Evolutionary conservation across 2,113 vertebrate genomes (phyloP).

Genomic region (Physeter macrocephalus): DNA sequence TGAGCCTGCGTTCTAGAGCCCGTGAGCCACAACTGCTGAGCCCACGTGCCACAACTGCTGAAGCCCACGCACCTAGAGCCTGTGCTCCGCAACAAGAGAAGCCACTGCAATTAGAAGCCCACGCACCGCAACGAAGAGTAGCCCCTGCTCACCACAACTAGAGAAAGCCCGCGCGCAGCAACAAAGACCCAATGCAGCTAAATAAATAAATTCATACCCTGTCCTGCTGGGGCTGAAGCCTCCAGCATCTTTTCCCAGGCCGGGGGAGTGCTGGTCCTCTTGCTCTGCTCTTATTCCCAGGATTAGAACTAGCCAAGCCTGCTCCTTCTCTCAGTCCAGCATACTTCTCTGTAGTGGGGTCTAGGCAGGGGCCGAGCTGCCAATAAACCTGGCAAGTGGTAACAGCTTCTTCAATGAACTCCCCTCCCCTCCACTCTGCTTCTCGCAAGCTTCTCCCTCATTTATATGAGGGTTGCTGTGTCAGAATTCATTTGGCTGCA

Average conservation of each 20-base stretch:
- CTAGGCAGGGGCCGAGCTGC: background rate
- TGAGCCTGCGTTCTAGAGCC: too few species aligned
- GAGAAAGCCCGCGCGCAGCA: too few species aligned
- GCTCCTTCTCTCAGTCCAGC: background rate
- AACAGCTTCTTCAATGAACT: background rate
- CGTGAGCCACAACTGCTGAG: too few species aligned
- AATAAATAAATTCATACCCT: background rate
- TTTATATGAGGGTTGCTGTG: background rate
- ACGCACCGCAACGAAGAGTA: too few species aligned
- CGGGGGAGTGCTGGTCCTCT: too few species aligned
- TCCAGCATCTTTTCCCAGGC: accelerated
- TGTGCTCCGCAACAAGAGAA: too few species aligned
- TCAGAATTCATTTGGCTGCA: background rate
- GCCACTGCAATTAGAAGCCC: too few species aligned
- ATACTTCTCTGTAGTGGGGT: too few species aligned
- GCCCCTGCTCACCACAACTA: too few species aligned
- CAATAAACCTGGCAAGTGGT: background rate
- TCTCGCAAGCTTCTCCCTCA: background rate
- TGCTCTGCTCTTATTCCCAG: background rate
- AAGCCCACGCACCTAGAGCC: too few species aligned
- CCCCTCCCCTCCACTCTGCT: background rate
- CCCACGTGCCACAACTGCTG: too few species aligned
- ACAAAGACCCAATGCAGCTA: too few species aligned
- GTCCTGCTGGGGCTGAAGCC: background rate
- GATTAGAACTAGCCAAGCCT: background rate